Conservation (phyloP, 2,797 vertebrate genomes). For the Halcyon leucocephala region DNA sequence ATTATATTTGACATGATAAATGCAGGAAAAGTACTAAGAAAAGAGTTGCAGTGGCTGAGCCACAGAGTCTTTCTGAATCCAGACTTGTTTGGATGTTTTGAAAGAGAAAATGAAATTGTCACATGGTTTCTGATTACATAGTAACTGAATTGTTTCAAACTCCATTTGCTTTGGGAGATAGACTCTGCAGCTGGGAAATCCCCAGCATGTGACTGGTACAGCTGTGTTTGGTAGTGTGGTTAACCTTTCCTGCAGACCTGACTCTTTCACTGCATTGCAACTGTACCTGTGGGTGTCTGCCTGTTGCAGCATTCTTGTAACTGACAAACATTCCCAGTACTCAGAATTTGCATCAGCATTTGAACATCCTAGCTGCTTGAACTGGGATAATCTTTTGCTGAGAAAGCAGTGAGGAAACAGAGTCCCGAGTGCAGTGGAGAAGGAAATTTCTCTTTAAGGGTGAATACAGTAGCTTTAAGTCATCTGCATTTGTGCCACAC, state of each 20-base stretch:
- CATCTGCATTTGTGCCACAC: neutral
- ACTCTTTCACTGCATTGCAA: conserved; percentile 44
- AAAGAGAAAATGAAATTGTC: conserved; percentile 47
- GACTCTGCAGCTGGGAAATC: conserved; percentile 44
- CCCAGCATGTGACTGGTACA: conserved; percentile 39
- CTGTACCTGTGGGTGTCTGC: conserved; percentile 35
- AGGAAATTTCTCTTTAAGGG: neutral
- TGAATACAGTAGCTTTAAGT: neutral
- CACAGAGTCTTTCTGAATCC: neutral
- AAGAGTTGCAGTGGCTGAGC: neutral
- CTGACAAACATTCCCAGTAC: neutral
- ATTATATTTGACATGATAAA: neutral
- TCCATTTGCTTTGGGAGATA: conserved; percentile 19
- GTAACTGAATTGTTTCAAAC: conserved; percentile 58
- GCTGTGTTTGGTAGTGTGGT: conserved; percentile 7
- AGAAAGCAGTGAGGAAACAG: neutral
- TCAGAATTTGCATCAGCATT: conserved; percentile 53
- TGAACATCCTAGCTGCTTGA: neutral
- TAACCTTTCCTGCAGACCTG: neutral
- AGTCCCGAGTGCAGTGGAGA: neutral
- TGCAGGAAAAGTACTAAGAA: neutral
- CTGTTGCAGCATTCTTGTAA: conserved; percentile 34
- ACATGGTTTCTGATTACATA: conserved; percentile 28
- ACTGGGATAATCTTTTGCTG: neutral
- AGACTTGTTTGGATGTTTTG: conserved; percentile 23